Conservation (phyloP, 2,113 vertebrate genomes). For the Dasyprocta punctata region DNA sequence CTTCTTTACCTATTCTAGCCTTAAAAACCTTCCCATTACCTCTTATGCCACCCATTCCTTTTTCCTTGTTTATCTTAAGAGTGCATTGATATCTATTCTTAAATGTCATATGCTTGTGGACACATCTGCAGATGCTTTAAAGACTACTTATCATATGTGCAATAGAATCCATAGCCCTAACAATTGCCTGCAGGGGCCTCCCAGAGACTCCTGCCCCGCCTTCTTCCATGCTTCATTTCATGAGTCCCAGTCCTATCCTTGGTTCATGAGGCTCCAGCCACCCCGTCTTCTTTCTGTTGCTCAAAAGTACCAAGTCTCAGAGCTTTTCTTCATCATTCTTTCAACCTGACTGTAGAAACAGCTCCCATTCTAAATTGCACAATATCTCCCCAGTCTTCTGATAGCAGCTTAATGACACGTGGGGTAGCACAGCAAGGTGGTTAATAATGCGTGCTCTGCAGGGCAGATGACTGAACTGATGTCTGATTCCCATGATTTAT, state of each 20-base stretch:
- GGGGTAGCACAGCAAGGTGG: background rate
- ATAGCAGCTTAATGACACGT: background rate
- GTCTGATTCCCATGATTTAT: background rate
- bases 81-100: background rate
- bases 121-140: background rate
- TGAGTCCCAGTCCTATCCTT: background rate
- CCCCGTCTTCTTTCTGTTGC: background rate
- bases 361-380: background rate
- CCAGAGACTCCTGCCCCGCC: background rate
- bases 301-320: background rate
- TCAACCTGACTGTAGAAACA: background rate
- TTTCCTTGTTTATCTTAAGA: background rate
- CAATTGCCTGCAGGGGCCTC: background rate
- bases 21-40: background rate
- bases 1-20: background rate
- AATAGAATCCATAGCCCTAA: background rate
- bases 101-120: background rate
- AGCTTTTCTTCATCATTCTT: background rate
- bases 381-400: background rate
- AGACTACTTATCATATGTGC: background rate
- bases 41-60: background rate
- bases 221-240: no score
- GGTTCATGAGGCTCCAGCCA: background rate
- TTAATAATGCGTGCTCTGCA: background rate
- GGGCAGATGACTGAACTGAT: background rate